phyloP scores from a whole-genome alignment of 1,140 invertebrate species.

The Gyrodactylus salaris region DNA sequence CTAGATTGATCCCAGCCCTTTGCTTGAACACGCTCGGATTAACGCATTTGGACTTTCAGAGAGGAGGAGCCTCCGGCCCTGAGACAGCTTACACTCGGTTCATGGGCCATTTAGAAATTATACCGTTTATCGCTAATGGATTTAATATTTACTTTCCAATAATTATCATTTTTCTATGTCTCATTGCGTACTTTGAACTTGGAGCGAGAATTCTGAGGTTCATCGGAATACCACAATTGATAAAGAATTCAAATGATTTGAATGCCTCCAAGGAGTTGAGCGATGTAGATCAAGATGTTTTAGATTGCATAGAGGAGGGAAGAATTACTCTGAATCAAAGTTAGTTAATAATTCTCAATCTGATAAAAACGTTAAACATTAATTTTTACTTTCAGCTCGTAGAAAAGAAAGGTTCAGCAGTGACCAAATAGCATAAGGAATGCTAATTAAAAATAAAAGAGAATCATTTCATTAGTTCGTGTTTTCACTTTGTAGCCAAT shows the following conservation, averaged over 20 bases:
- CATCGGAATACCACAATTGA: slow-evolving; percentile 36
- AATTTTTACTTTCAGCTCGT: neutral
- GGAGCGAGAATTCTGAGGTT: slow-evolving; percentile 49
- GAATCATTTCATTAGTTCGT: too few relatives aligned
- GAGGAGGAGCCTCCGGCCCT: slow-evolving; percentile 25
- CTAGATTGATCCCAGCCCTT: slow-evolving; percentile 74
- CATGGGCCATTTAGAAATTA: slow-evolving; percentile 97
- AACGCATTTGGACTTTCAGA: slow-evolving; percentile 81
- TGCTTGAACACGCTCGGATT: slow-evolving; percentile 87
- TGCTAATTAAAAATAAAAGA: too few relatives aligned
- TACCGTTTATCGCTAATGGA: slow-evolving; percentile 73
- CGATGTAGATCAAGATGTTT: neutral
- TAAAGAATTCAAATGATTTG: neutral
- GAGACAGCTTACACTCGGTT: slow-evolving; percentile 72
- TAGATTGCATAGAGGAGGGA: neutral
- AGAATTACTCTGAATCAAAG: neutral
- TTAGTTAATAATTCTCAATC: neutral
- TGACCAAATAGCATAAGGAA: too few relatives aligned
- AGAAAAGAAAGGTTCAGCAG: neutral
- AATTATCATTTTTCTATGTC: slow-evolving; percentile 57
- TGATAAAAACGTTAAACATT: neutral
- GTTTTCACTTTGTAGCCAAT: too few relatives aligned
- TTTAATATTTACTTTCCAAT: slow-evolving; percentile 98
- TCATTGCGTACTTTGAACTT: slow-evolving; percentile 73
- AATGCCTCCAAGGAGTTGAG: neutral